A percentile compares a stretch with the other conserved stretches of the same genome.
Conservation (phyloP, 2,888 invertebrate genomes). For the Scaeva pyrastri region DNA sequence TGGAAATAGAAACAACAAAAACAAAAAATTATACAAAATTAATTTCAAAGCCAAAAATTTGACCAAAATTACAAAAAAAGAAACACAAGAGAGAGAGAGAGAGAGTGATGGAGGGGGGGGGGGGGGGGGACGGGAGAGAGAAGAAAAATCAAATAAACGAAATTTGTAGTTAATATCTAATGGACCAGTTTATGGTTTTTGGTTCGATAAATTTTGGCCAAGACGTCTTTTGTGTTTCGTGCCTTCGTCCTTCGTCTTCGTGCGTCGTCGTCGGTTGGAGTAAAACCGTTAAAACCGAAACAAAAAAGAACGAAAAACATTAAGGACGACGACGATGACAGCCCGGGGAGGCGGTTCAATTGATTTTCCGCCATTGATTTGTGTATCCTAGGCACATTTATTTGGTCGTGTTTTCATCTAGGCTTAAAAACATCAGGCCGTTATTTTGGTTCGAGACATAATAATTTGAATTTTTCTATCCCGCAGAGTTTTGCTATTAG, state of each 20-base stretch:
- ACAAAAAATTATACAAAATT: slow-evolving; percentile 31
- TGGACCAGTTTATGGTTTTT: slow-evolving; percentile 61
- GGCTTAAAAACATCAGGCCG: slow-evolving; percentile 9
- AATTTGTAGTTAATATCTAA: slow-evolving; percentile 50
- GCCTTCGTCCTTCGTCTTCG: no score
- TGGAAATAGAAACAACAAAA: slow-evolving; percentile 82
- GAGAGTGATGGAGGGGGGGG: no score
- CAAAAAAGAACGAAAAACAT: neutral
- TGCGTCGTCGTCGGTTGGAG: neutral
- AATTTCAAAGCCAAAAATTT: slow-evolving; percentile 23
- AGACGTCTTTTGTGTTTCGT: neutral
- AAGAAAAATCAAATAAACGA: neutral
- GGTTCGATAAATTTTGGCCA: neutral
- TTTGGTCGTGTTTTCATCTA: slow-evolving; percentile 8
- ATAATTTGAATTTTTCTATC: slow-evolving; percentile 37
- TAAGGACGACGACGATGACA: neutral
- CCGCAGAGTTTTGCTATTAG: neutral
- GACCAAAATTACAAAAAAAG: neutral
- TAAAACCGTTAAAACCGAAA: neutral
- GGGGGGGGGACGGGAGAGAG: no score
- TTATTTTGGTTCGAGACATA: slow-evolving; percentile 36
- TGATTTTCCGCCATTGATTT: slow-evolving; percentile 33
- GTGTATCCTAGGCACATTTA: slow-evolving; percentile 3
- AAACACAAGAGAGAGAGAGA: neutral
- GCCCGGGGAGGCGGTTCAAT: slow-evolving; percentile 16